Percentiles rank a stretch among this genome's conserved stretches.
These are phyloP conservation scores for Octodonta nipae DNA, from an alignment of 2,888 invertebrate genomes.

Conservation along the genomic window DNA sequence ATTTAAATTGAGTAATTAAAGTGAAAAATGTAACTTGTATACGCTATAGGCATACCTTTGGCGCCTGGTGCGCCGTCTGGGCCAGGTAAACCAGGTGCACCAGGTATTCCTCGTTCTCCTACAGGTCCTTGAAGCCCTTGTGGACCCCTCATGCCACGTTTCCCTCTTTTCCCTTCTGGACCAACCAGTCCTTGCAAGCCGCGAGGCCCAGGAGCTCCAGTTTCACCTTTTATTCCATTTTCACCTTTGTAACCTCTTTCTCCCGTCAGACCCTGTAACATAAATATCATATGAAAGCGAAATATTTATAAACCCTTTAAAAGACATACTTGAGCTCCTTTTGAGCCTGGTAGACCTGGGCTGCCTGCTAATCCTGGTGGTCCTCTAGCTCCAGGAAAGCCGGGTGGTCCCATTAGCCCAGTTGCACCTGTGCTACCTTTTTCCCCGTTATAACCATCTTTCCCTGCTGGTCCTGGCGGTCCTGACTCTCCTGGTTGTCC, in stretches of 20 bases:
- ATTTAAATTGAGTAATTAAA: too few relatives aligned
- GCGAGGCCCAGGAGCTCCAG: conserved; percentile 57
- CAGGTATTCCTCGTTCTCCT: conserved; percentile 59
- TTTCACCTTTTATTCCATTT: conserved; percentile 60
- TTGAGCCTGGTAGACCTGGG: conserved; percentile 58
- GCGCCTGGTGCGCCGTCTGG: conserved; percentile 49
- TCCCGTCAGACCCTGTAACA: conserved; percentile 54
- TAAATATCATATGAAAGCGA: conserved; percentile 2
- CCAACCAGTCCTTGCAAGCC: conserved; percentile 64
- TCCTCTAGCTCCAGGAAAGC: conserved; percentile 71
- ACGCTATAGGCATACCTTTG: conserved; percentile 5
- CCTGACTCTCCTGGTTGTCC: conserved; percentile 67
- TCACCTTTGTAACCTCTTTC: conserved; percentile 74
- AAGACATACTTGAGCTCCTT: conserved; percentile 56
- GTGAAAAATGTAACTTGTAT: background rate
- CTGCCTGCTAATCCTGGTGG: conserved; percentile 62
- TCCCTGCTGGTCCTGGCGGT: conserved; percentile 59
- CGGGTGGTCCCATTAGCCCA: conserved; percentile 63
- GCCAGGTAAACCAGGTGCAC: conserved; percentile 57
- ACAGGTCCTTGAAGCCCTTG: conserved; percentile 56
- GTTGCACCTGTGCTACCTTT: conserved; percentile 62
- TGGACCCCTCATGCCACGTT: conserved; percentile 64
- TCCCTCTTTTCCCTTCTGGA: conserved; percentile 69
- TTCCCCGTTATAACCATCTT: conserved; percentile 68
- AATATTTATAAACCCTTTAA: background rate